Evolutionary conservation across 2,113 vertebrate species (phyloP), one percentile per base, ranked within the genome.

Genomic region (Polyodon spathula): DNA sequence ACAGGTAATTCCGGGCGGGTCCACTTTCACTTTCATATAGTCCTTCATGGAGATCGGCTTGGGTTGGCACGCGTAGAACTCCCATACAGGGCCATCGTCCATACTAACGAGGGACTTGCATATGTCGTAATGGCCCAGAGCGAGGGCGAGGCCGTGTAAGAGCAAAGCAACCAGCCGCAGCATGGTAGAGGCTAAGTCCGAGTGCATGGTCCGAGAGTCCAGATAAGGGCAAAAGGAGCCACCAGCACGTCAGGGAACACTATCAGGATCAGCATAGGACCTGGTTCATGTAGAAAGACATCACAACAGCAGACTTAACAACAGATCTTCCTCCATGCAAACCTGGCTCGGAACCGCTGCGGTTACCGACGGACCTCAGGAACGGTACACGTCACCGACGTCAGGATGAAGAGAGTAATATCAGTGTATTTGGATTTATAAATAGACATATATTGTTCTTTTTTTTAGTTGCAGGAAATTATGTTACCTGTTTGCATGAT

Each of bases 41-140:
- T 94, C 91, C 82, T 96, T 97, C 89, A 97, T 90, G 68, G 86
- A 64, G 78, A 83, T 82, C 53, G 85, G 61, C 78, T 91, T 93
- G 64, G 96, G 96, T 73, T 98, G 96, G 71, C 96, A 99, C 4
- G 95, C 95, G 0, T 97, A 95, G 61, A 91, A 93, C 78, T 99
- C 96, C 96, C 96, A 99, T 42, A 93, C 84, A 0, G 94, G 92
- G 69, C 95, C 94, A 54, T 97, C 92, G 6, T 98, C 96, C 0
- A 90, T 93, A 78, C 88, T 95, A 83, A 98, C 93, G 84, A 94
- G 93, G 78, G 94, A 97, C 76, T 93, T 97, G 85, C 96, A 99
- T 86, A 91, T 89, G 74, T 98, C 93, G 68, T 97, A 99, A 80
- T 97, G 91, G 78, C 85, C 92, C 76, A 84, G 75, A 59, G 89